Base-by-base conservation (phyloP, 2,888 invertebrate species). In the Eurytoma adleriae region DNA sequence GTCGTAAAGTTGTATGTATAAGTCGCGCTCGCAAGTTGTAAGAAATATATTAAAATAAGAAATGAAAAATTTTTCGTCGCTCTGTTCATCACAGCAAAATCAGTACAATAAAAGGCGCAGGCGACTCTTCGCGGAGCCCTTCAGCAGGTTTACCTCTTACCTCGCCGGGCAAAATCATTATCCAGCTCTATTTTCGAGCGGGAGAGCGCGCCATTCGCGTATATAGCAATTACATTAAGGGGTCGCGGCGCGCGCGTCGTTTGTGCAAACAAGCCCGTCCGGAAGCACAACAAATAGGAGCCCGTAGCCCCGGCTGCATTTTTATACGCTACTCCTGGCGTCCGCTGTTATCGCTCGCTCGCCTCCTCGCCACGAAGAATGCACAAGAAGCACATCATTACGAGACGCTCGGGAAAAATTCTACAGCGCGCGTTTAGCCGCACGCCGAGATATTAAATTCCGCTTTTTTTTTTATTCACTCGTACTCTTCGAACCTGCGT, bases 381-480 rank as follows among this genome's bases (percentile, higher is more conserved):
- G 30, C 59, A 61, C 61, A 27, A 61, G 27, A 61, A 24, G 61
- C 64, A 18, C 64, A 18, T 48, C 64, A 64, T 64, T 48, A 27
- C 64, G 30, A 30, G 18, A 40, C 18, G 64, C 64, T 64, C n/a
- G 64, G 18, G 40, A 64, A 64, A 64, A 64, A 64, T 40, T 48
- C 64, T 48, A 64, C 64, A 18, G 64, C 62, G 61, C 30, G 16
- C n/a, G 27, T 16, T 10, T 62, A 62, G 62, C 62, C 27, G 48
- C 27, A 64, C 64, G 30, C 40, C 48, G 18, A 18, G 18, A 64
- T 64, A 64, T 64, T 64, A 64, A 64, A 64, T 40, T 64, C 62
- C 40, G 40, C 64, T 64, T 40, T 10, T 30, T 18, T n/a, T 64
- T 40, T 12, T 7, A 20, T 14, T 16, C 14, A 16, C 27, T 14